phyloP scores from a whole-genome alignment of 2,888 invertebrate species.

The Lagria hirta region DNA sequence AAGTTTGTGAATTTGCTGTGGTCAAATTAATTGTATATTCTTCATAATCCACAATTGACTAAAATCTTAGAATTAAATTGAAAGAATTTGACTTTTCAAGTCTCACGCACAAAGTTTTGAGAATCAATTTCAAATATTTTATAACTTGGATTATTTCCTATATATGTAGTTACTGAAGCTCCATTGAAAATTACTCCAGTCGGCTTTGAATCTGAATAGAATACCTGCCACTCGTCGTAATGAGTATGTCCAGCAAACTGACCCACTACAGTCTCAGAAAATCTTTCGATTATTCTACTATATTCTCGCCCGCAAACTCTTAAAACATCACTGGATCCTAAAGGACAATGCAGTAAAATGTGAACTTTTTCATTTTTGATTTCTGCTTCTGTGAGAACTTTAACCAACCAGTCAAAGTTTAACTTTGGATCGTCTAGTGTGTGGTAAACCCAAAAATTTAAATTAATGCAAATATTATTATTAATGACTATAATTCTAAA shows the following conservation, averaged over 20 bases:
- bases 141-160: constrained; percentile 65
- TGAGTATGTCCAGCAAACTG: constrained; percentile 86
- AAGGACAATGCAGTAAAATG: constrained; percentile 79
- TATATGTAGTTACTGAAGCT: constrained; percentile 74
- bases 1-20: constrained; percentile 60
- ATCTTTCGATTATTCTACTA: constrained; percentile 55
- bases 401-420: constrained; percentile 79
- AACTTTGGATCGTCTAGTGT: constrained; percentile 69
- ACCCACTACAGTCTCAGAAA: constrained; percentile 69
- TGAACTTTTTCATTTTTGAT: constrained; percentile 72
- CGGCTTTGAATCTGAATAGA: constrained; percentile 62
- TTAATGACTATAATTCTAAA: constrained; percentile 76
- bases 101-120: constrained; percentile 22
- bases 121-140: constrained; percentile 72
- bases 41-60: constrained; percentile 66
- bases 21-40: constrained; percentile 76
- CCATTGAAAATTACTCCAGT: constrained; percentile 74
- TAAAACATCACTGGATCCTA: constrained; percentile 68
- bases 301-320: constrained; percentile 72
- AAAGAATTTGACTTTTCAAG: background rate
- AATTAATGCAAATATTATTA: constrained; percentile 73
- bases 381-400: constrained; percentile 73
- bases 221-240: constrained; percentile 71
- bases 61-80: constrained; percentile 3
- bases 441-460: constrained; percentile 58